Conservation (phyloP, 2,888 invertebrate species). For the Ectropis crepuscularia region DNA sequence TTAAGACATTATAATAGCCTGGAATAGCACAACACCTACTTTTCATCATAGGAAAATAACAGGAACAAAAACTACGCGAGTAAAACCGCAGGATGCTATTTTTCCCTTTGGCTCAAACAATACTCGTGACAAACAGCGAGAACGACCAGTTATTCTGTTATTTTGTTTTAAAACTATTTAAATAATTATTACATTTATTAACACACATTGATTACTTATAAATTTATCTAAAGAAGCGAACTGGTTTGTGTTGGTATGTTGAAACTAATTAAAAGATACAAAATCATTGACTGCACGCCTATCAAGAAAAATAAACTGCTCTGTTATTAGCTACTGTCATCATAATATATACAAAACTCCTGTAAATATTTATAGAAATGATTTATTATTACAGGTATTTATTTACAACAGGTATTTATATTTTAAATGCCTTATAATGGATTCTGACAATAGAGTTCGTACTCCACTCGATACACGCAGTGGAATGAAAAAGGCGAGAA, state of each 20-base stretch:
- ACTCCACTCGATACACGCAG: too few species aligned
- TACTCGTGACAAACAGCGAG: too few species aligned
- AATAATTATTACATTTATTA: conserved; percentile 44
- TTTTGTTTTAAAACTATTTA: conserved; percentile 26
- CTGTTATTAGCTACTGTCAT: conserved; percentile 39
- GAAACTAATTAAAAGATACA: conserved; percentile 24
- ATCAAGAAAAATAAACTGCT: conserved; percentile 21
- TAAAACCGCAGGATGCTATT: too few species aligned
- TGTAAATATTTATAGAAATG: conserved; percentile 45
- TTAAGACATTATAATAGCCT: too few species aligned
- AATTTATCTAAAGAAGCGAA: conserved; percentile 35
- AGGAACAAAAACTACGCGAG: too few species aligned
- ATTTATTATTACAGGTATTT: conserved; percentile 50
- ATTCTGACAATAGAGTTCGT: too few species aligned
- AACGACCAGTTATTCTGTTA: not conserved
- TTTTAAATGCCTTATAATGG: conserved; percentile 46
- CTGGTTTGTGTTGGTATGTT: conserved; percentile 10
- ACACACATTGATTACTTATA: conserved; percentile 47
- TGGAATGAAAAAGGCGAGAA: too few species aligned
- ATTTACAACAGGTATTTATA: too few species aligned
- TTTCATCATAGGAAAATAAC: too few species aligned
- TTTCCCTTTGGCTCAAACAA: too few species aligned
- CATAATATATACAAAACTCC: conserved; percentile 31
- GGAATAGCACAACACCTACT: too few species aligned
- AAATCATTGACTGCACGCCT: conserved; percentile 19